Percentiles rank a stretch among this genome's conserved stretches.
Conservation (phyloP, 2,797 vertebrate genomes). For the Argya squamiceps region DNA sequence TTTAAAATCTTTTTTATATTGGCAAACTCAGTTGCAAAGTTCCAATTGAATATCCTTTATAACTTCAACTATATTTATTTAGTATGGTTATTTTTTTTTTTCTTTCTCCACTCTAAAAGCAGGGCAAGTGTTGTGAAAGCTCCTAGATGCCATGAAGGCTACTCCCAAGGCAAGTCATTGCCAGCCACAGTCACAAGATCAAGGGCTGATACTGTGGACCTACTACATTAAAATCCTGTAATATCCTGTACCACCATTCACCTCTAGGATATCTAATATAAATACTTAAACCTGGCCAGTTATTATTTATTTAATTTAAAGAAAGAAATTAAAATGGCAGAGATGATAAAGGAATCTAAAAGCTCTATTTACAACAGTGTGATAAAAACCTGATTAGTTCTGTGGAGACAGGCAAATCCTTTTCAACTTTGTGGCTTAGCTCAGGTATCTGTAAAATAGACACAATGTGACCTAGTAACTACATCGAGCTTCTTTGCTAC, state of each 20-base stretch:
- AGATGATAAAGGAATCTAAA: not conserved
- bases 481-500: rapidly evolving
- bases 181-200: not conserved
- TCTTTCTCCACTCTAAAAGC: not conserved
- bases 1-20: not conserved
- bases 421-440: not conserved
- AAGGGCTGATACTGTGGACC: not conserved
- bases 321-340: not conserved
- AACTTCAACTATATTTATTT: not conserved
- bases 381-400: not conserved
- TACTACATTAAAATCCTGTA: not conserved
- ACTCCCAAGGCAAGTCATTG: not conserved
- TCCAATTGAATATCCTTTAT: not conserved
- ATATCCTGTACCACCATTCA: not conserved
- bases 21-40: not conserved
- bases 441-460: not conserved
- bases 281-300: not conserved
- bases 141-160: not conserved
- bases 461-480: not conserved
- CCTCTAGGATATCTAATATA: not conserved
- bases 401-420: not conserved
- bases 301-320: not conserved
- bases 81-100: not conserved
- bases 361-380: not conserved
- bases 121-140: not conserved